phyloP scores from a whole-genome alignment of 2,888 invertebrate species.

The Cosmia pyralina region DNA sequence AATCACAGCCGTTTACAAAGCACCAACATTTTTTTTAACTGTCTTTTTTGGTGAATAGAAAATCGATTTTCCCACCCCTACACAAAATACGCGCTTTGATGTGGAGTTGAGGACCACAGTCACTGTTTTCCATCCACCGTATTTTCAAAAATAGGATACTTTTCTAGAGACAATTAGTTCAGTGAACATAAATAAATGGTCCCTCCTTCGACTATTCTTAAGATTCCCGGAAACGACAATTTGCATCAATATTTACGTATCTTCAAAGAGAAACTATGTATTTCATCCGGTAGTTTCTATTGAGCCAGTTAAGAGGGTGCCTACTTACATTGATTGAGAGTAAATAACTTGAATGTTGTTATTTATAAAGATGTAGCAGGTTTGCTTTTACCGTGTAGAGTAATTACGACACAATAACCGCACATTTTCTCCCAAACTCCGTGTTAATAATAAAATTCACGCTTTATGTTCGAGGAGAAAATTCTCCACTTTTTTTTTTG shows the following conservation, averaged over 20 bases:
- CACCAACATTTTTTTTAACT: not conserved
- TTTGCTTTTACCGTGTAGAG: not conserved
- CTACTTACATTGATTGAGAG: slow-evolving; percentile 21
- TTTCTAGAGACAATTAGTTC: not conserved
- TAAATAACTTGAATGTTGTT: slow-evolving; percentile 31
- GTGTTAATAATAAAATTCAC: slow-evolving; percentile 19
- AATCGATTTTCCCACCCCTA: not conserved
- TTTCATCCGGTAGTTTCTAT: slow-evolving; percentile 19
- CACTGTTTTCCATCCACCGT: not conserved
- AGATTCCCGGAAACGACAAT: not conserved
- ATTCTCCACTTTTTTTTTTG: slow-evolving; percentile 10
- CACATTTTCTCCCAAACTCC: slow-evolving; percentile 31
- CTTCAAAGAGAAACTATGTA: slow-evolving; percentile 28
- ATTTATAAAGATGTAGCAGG: not conserved
- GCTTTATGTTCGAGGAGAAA: slow-evolving; percentile 11
- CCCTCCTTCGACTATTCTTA: not conserved
- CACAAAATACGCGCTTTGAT: not conserved
- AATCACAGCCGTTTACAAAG: not conserved
- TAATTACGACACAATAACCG: slow-evolving; percentile 19
- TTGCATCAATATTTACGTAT: slow-evolving; percentile 25
- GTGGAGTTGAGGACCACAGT: not conserved
- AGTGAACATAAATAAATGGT: not conserved
- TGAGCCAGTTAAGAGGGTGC: slow-evolving; percentile 9
- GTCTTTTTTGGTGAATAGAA: not conserved
- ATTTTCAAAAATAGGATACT: not conserved